Base-by-base conservation (phyloP, 2,113 vertebrate genomes). In the Hippocampus abdominalis region DNA sequence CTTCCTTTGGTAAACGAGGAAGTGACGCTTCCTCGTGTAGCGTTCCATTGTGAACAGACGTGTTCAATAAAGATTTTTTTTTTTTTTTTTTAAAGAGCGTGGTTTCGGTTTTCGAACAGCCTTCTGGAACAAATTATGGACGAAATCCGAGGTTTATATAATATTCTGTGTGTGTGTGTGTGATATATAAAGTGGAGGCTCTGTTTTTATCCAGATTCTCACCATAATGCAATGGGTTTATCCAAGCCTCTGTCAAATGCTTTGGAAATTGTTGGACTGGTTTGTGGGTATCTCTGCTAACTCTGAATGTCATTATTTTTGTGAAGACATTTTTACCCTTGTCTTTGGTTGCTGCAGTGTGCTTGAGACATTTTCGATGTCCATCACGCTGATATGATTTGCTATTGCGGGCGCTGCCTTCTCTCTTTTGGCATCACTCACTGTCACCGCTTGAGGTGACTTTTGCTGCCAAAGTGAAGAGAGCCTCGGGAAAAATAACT, bases 401-500 rank as follows among this genome's bases (percentile, higher is more conserved):
- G 54, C 39, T 65, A 56, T 66, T 72, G 61, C 69, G 53, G 64
- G 63, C 51, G 59, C 40, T 39, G 71, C 39, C 67, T 69, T 23
- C 65, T 23, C 63, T 82, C 75, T 82, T 74, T 67, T 70, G 76
- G 80, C 86, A 81, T 86, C 81, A 74, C 64, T 86, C 87, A 75
- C 68, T 75, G 81, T 76, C 61, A 46, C 8, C 68, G 71, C 71
- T 80, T 11, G 56, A 84, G 81, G 83, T 85, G 86, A 88, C 86
- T 85, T 88, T 81, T 70, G 59, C 87, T 87, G 86, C 78, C 86
- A 87, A 13, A 54, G 60, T 10, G 48, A 70, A 63, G 70, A 53
- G 62, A 74, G 74, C 59, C 46, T 78, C 70, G 56, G 79, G 69
- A 82, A 81, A 80, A 69, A 81, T 77, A 73, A 21, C 57, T 66